Evolutionary conservation across 2,797 vertebrate genomes (phyloP), one percentile per base, ranked within the genome.

Genomic region (Eutrigla gurnardus): DNA sequence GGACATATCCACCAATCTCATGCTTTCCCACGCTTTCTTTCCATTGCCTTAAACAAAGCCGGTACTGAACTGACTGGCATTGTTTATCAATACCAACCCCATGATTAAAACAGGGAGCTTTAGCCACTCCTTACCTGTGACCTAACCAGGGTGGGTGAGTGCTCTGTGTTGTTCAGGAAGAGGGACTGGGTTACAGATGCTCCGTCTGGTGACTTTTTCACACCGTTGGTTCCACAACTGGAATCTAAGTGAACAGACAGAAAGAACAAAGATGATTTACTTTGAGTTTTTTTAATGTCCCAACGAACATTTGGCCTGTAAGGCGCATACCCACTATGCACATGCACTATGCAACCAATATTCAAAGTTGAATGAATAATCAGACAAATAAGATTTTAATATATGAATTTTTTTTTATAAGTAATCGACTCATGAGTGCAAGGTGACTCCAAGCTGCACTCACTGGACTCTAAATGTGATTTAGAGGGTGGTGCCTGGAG

Each of bases 151-250:
- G 85, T 84, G n/a, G 91, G 78, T 0, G 94, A 93, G 67, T 95
- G 93, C 59, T 96, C 94, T 12, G 94, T 81, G 91, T 94, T 95
- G 92, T 95, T 96, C 89, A 89, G 84, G 75, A 94, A 94, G 77
- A 93, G 88, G n/a, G 92, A 90, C 80, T 78, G 91, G 67, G 84
- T 76, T 77, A 59, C 91, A 33, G 87, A 32, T 12, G 85, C 70
- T 52, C 86, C 90, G 40, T 95, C 95, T 5, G 94, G 92, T n/a
- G 93, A 93, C 90, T 95, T 90, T 77, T 96, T 97, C 83, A 99
- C 94, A 49, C 98, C 98, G 2, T 99, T 99, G 84, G 98, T 99
- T 93, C 97, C 96, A 81, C 97, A 97, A 94, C 91, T 98, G 33
- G 97, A 96, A 92, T 96, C 98, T 99, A 80, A 62, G 77, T 25